Percentiles rank a stretch among this genome's conserved stretches.
Conservation (phyloP, 2,888 invertebrate genomes). For the Diogma glabrata region DNA sequence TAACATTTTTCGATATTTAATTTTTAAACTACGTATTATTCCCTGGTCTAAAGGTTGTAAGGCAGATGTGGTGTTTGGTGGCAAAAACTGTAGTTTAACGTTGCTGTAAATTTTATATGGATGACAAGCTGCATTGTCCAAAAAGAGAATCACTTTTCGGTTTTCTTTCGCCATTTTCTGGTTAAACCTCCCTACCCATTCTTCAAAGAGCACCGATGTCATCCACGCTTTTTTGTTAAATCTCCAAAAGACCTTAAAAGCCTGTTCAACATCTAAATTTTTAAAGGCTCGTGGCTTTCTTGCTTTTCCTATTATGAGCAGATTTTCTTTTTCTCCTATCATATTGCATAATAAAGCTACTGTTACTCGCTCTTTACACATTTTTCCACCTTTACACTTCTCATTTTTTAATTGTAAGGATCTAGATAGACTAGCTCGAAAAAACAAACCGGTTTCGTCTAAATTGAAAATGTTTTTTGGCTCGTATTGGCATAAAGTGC, state of each 20-base stretch:
- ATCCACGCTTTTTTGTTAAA: slow-evolving; percentile 16
- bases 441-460: background rate
- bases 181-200: slow-evolving; percentile 22
- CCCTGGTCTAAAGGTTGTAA: slow-evolving; percentile 24
- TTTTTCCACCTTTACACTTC: slow-evolving; percentile 18
- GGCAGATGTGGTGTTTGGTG: slow-evolving; percentile 24
- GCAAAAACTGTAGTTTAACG: slow-evolving; percentile 26
- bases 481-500: slow-evolving; percentile 16
- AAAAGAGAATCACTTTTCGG: slow-evolving; percentile 23
- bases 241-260: slow-evolving; percentile 21
- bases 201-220: slow-evolving; percentile 21
- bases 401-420: slow-evolving; percentile 16
- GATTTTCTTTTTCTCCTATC: slow-evolving; percentile 19
- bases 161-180: slow-evolving; percentile 19
- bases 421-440: background rate
- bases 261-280: slow-evolving; percentile 23
- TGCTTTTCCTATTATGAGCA: slow-evolving; percentile 25
- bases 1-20: background rate
- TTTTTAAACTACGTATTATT: slow-evolving; percentile 15
- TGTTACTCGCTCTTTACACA: background rate
- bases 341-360: background rate
- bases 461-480: slow-evolving; percentile 19
- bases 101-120: slow-evolving; percentile 21
- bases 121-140: slow-evolving; percentile 25
- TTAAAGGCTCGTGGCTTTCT: slow-evolving; percentile 26